Conservation (phyloP, 1,140 invertebrate species). For the Lerema accius region DNA sequence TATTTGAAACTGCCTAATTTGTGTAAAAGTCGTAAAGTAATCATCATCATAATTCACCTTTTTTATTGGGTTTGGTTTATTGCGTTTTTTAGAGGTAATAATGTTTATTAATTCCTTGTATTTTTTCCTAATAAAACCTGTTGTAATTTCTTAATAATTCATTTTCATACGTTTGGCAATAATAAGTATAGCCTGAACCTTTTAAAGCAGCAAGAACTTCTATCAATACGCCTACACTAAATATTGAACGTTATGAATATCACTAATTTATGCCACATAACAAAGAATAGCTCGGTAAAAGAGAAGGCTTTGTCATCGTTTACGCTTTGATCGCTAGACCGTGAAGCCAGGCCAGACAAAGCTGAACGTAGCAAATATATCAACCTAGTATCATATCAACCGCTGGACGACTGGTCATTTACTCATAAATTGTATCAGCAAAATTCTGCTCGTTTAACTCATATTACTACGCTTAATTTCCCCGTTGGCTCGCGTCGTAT, state of each 20-base stretch:
- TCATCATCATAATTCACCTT: too few relatives aligned
- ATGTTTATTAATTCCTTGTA: too few relatives aligned
- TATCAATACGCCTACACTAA: too few relatives aligned
- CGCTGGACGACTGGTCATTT: background rate
- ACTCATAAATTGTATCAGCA: background rate
- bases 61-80: too few relatives aligned
- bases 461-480: background rate
- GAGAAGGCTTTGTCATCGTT: conserved; percentile 16
- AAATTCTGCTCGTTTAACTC: conserved; percentile 9
- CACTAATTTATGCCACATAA: background rate
- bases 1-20: too few relatives aligned
- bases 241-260: background rate
- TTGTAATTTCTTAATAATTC: too few relatives aligned
- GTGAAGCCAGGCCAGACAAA: conserved; percentile 22
- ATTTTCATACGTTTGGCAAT: too few relatives aligned
- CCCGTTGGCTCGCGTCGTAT: background rate
- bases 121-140: too few relatives aligned
- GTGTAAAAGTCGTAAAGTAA: too few relatives aligned
- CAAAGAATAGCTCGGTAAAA: conserved; percentile 15
- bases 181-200: too few relatives aligned
- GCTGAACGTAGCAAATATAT: background rate
- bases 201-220: too few relatives aligned
- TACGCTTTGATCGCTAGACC: conserved; percentile 26
- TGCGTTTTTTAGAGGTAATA: too few relatives aligned
- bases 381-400: background rate